Conservation (phyloP, 2,888 invertebrate species). For the Ptilodon capucinus region DNA sequence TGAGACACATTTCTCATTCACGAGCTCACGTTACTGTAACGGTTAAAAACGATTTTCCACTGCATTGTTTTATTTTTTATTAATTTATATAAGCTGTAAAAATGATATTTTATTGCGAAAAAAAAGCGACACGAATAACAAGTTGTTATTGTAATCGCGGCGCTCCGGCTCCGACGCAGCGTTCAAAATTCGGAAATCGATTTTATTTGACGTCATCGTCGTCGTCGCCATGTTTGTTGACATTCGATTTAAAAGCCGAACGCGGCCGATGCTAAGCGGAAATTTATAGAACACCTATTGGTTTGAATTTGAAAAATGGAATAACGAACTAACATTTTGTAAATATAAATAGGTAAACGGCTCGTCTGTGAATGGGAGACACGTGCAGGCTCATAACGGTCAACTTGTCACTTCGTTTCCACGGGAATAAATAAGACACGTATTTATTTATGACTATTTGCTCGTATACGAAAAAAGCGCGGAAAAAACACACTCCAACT, state of each 20-base stretch:
- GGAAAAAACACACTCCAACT: not conserved
- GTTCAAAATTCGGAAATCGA: constrained; percentile 65
- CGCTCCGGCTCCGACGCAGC: constrained; percentile 42
- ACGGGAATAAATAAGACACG: constrained; percentile 15
- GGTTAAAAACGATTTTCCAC: constrained; percentile 43
- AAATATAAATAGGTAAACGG: constrained; percentile 48
- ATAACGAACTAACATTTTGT: constrained; percentile 45
- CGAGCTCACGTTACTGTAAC: constrained; percentile 44
- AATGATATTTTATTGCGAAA: constrained; percentile 34
- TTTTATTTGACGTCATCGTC: constrained; percentile 49
- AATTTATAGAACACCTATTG: constrained; percentile 55
- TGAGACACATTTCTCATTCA: constrained; percentile 48
- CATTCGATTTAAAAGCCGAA: constrained; percentile 57
- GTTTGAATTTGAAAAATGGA: constrained; percentile 54
- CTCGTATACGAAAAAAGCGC: not conserved
- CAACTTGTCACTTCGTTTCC: constrained; percentile 29
- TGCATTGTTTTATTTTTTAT: constrained; percentile 27
- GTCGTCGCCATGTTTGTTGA: constrained; percentile 68
- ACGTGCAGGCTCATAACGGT: constrained; percentile 55
- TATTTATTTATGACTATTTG: not conserved
- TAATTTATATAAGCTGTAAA: constrained; percentile 17
- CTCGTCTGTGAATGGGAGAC: constrained; percentile 44
- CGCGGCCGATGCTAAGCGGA: constrained; percentile 50
- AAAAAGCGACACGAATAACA: constrained; percentile 30
- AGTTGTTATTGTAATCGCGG: constrained; percentile 36